Conservation (phyloP, 2,113 vertebrate genomes). For the Pseudolaguvia tuberculata region DNA sequence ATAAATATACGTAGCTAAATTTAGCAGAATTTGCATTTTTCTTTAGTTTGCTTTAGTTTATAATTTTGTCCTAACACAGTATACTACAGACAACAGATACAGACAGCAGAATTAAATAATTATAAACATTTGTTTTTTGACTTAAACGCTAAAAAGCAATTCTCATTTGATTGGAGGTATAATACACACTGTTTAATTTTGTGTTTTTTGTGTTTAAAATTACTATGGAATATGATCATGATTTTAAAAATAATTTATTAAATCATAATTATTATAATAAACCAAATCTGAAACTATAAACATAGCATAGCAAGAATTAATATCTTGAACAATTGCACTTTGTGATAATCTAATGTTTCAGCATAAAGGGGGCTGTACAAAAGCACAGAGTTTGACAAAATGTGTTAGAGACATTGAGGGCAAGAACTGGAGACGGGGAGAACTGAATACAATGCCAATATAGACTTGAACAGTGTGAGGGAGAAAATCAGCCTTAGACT, state of each 20-base stretch:
- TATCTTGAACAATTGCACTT: neutral
- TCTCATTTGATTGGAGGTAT: neutral
- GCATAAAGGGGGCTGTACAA: neutral
- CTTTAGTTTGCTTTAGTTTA: no score
- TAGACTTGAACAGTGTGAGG: neutral
- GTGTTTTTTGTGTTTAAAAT: neutral
- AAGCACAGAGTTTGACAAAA: neutral
- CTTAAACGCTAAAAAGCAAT: neutral
- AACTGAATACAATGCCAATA: neutral
- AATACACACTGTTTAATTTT: neutral
- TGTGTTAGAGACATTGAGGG: neutral
- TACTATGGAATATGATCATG: neutral
- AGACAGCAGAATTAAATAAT: no score
- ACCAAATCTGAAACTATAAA: no score
- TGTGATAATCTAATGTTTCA: neutral
- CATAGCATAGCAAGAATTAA: neutral
- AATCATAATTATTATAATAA: neutral
- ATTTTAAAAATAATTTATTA: no score
- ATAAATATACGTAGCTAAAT: no score
- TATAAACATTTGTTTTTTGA: neutral
- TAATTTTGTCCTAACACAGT: no score
- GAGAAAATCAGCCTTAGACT: no score
- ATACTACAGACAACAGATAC: no score
- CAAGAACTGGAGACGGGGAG: neutral
- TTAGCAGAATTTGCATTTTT: no score